A percentile compares a stretch with the other conserved stretches of the same genome.
Conservation (phyloP, 1,140 invertebrate genomes). For the Hermatobates lingyangjiaoensis region DNA sequence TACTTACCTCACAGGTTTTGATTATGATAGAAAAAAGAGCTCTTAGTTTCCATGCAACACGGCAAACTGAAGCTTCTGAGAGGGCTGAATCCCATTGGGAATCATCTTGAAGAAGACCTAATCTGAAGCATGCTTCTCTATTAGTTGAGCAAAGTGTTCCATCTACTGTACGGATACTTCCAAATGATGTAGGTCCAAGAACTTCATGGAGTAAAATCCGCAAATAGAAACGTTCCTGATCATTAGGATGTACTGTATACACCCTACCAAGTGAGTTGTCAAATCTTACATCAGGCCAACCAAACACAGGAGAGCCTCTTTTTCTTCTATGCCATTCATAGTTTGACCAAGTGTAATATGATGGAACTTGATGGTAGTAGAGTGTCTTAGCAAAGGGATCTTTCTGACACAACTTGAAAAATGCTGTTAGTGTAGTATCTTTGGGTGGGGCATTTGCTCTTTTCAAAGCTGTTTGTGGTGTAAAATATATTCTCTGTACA, state of each 20-base stretch:
- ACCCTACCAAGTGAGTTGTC: constrained; percentile 17
- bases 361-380: constrained; percentile 13
- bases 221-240: constrained; percentile 18
- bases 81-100: constrained; percentile 17
- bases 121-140: constrained; percentile 19
- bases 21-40: constrained; percentile 12
- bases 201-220: constrained; percentile 22
- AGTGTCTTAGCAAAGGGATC: neutral
- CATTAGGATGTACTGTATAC: constrained; percentile 19
- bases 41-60: constrained; percentile 5
- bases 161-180: constrained; percentile 22
- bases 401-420: constrained; percentile 3
- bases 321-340: constrained; percentile 11
- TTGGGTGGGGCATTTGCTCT: constrained; percentile 3
- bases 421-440: constrained; percentile 7
- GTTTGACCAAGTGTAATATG: constrained; percentile 12
- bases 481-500: constrained; percentile 18
- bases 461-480: constrained; percentile 7
- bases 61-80: constrained; percentile 7
- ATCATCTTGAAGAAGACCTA: constrained; percentile 22
- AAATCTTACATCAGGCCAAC: constrained; percentile 5
- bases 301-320: neutral
- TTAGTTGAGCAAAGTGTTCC: constrained; percentile 18
- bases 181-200: constrained; percentile 24
- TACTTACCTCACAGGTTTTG: constrained; percentile 7